These are phyloP conservation scores for Frankliniella intonsa DNA, from an alignment of 2,888 invertebrate genomes.

Conservation along the genomic window DNA sequence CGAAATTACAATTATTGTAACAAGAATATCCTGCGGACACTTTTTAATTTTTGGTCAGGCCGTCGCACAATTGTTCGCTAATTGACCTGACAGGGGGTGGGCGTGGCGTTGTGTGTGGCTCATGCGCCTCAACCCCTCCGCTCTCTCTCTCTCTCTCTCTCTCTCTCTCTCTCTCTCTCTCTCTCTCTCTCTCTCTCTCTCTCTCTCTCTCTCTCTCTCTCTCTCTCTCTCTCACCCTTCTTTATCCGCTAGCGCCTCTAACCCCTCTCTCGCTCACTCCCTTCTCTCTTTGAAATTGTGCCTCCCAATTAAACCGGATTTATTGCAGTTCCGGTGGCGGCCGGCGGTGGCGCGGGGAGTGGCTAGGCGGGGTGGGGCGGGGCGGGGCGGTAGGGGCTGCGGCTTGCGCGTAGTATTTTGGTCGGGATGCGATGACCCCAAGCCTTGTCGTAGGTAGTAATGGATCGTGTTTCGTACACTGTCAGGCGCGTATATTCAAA, in stretches of 20 bases:
- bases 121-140: conserved; percentile 31
- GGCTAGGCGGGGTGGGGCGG: conserved; percentile 33
- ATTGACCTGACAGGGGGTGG: conserved; percentile 32
- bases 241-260: neutral
- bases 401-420: conserved; percentile 32
- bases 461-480: neutral
- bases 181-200: neutral
- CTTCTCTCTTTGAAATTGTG: conserved; percentile 18
- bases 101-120: conserved; percentile 31
- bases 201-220: conserved; percentile 27
- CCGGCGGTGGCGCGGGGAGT: conserved; percentile 30
- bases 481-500: neutral
- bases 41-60: conserved; percentile 32
- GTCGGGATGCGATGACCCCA: neutral
- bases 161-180: conserved; percentile 32
- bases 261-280: neutral
- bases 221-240: conserved; percentile 31
- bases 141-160: conserved; percentile 26
- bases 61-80: conserved; percentile 22
- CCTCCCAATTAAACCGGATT: conserved; percentile 26
- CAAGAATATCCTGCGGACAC: neutral
- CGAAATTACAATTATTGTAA: no score
- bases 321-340: conserved; percentile 19
- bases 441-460: neutral
- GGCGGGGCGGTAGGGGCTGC: conserved; percentile 36